Percentiles rank a stretch among this genome's conserved stretches.
Evolutionary conservation across 2,113 vertebrate species (phyloP).

Genomic region (Osmerus eperlanus): DNA sequence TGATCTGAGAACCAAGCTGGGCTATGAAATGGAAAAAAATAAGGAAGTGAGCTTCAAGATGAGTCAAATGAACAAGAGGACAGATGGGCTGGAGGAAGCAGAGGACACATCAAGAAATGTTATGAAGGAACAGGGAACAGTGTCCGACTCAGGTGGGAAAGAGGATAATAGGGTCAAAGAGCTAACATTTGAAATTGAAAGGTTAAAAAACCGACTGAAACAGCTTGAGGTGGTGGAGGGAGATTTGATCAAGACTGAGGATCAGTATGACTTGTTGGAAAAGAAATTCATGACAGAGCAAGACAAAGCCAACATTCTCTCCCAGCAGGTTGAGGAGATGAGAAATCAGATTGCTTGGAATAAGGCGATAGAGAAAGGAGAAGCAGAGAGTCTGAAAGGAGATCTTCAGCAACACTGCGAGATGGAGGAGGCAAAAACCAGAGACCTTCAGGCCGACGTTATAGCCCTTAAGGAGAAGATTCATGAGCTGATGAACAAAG

Average conservation of each 20-base stretch:
- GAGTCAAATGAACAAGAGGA: conserved; percentile 81
- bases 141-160: conserved; percentile 54
- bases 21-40: conserved; percentile 81
- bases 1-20: conserved; percentile 78
- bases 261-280: conserved; percentile 92
- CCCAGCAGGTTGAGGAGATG: conserved; percentile 92
- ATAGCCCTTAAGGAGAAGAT: conserved; percentile 97
- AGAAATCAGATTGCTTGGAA: conserved; percentile 86
- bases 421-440: conserved; percentile 86
- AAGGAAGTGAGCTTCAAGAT: conserved; percentile 81
- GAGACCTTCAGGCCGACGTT: conserved; percentile 88
- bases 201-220: conserved; percentile 86
- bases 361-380: conserved; percentile 89
- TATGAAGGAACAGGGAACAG: conserved; percentile 64
- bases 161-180: conserved; percentile 89
- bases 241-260: conserved; percentile 94
- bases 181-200: conserved; percentile 88
- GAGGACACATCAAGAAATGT: conserved; percentile 74
- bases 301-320: conserved; percentile 91
- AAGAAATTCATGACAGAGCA: conserved; percentile 90
- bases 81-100: conserved; percentile 84
- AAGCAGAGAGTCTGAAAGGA: conserved; percentile 82
- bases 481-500: conserved; percentile 96
- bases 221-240: conserved; percentile 93
- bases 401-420: conserved; percentile 82